Evolutionary conservation across 64 coral and sea anemone species (phyloP).

Genomic region (Dendronephthya gigantea): DNA sequence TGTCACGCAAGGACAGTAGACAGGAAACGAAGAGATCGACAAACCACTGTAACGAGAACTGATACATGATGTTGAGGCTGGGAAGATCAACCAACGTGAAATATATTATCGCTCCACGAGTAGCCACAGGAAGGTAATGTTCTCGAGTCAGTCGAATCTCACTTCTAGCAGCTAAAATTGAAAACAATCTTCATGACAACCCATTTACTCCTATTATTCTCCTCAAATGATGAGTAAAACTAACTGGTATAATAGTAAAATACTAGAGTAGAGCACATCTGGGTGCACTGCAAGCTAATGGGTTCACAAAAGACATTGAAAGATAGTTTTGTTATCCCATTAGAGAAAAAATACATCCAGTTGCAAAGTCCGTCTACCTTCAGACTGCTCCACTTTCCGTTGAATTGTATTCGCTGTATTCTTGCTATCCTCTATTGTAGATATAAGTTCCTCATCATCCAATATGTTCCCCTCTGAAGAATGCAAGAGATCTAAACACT

Average conservation of each 20-base stretch:
- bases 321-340: too few relatives aligned
- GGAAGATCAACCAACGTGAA: constrained; percentile 73
- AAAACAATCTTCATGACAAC: neutral
- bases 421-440: constrained; percentile 76
- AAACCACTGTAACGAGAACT: constrained; percentile 82
- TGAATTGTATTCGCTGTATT: constrained; percentile 84
- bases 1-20: constrained; percentile 43
- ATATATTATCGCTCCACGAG: constrained; percentile 74
- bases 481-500: constrained; percentile 52
- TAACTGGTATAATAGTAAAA: too few relatives aligned
- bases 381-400: constrained; percentile 63
- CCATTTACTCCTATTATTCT: too few relatives aligned
- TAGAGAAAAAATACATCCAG: too few relatives aligned
- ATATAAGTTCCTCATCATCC: constrained; percentile 86
- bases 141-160: constrained; percentile 21
- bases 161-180: neutral
- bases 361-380: constrained; percentile 3
- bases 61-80: constrained; percentile 78
- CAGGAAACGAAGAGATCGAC: constrained; percentile 64
- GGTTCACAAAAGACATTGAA: too few relatives aligned
- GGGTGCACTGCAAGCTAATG: too few relatives aligned
- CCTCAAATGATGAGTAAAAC: too few relatives aligned
- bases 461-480: constrained; percentile 84
- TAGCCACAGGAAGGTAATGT: constrained; percentile 67
- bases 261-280: too few relatives aligned